phyloP scores from a whole-genome alignment of 2,113 vertebrate species.

The Malurus melanocephalus region DNA sequence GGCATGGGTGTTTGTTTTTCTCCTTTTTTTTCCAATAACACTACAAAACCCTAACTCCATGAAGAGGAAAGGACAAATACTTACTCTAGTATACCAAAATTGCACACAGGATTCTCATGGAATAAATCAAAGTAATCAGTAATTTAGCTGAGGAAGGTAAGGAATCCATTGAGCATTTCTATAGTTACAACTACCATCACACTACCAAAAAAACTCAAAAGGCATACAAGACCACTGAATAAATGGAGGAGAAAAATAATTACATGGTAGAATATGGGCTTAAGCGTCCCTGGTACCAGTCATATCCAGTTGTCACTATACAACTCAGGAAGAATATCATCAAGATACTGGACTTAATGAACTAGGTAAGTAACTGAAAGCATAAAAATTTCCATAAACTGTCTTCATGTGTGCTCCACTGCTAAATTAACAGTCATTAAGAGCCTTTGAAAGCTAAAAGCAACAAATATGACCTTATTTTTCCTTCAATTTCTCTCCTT shows the following conservation, averaged over 20 bases:
- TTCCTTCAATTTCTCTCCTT: background rate
- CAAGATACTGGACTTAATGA: background rate
- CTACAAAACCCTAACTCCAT: background rate
- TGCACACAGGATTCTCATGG: background rate
- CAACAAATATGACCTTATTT: background rate
- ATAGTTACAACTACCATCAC: background rate
- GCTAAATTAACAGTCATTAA: background rate
- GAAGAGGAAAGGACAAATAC: background rate
- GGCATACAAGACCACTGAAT: background rate
- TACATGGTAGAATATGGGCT: background rate
- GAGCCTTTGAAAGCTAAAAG: background rate
- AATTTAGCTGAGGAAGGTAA: background rate
- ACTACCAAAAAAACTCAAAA: background rate
- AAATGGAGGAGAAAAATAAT: background rate
- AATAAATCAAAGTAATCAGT: background rate
- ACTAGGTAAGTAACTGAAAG: background rate
- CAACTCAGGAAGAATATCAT: background rate
- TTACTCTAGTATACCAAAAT: background rate
- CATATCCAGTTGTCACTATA: background rate
- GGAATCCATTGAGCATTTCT: background rate
- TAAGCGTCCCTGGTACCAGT: background rate
- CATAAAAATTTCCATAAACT: background rate
- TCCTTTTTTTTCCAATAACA: background rate
- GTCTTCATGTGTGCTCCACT: background rate
- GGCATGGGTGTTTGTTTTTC: background rate